Percentiles rank a stretch among this genome's conserved stretches.
Conservation (phyloP, 2,888 invertebrate genomes). For the Portevinia maculata region DNA sequence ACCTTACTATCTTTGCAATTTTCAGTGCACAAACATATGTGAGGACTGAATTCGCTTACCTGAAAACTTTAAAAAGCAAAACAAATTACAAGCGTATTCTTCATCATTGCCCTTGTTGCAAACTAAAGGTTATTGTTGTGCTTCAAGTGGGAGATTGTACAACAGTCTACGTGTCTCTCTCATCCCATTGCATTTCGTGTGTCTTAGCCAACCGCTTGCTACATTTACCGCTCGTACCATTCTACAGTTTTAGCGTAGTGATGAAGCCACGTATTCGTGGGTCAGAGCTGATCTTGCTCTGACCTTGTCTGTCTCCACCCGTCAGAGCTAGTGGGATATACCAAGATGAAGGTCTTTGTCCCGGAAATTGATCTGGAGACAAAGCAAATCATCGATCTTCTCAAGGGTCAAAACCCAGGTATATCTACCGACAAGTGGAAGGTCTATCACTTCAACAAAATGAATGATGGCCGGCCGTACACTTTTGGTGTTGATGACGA, state of each 20-base stretch:
- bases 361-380: no score
- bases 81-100: not conserved
- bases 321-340: no score
- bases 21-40: not conserved
- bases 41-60: not conserved
- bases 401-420: no score
- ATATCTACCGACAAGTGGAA: no score
- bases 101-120: not conserved
- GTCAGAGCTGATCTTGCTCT: no score
- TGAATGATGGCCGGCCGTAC: no score
- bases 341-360: no score
- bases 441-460: no score
- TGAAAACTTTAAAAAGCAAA: not conserved
- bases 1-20: not conserved
- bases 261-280: no score
- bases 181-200: not conserved
- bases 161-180: not conserved
- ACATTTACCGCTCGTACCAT: not conserved
- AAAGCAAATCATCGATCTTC: not conserved
- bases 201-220: not conserved
- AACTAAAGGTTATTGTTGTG: not conserved
- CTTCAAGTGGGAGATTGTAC: not conserved
- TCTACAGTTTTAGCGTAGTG: not conserved
- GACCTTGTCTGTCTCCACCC: no score
- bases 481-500: no score